Percentiles rank a stretch among this genome's conserved stretches.
Conservation (phyloP, 1,140 invertebrate species). For the Pogonomyrmex californicus region DNA sequence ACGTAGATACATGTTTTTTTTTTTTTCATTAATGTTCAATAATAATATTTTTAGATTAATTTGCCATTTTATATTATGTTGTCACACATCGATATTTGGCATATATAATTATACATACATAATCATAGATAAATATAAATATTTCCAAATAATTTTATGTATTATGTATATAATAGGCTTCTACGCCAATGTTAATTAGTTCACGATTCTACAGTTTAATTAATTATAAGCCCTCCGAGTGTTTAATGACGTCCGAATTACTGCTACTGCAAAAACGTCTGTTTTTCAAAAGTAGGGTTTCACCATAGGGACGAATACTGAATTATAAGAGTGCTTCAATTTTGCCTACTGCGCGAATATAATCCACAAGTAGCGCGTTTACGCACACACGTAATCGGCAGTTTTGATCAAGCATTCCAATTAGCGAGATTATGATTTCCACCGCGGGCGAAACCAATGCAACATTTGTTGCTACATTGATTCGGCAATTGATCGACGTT, state of each 20-base stretch:
- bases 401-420: slow-evolving; percentile 51
- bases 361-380: slow-evolving; percentile 6
- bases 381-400: neutral
- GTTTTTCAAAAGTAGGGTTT: neutral
- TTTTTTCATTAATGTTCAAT: slow-evolving; percentile 1
- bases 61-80: neutral
- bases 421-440: slow-evolving; percentile 44
- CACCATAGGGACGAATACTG: neutral
- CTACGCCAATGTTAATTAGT: neutral
- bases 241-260: neutral
- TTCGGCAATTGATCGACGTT: slow-evolving; percentile 45
- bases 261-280: neutral
- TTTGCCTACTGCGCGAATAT: neutral
- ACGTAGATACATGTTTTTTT: no score
- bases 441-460: neutral
- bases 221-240: neutral
- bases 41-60: neutral
- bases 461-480: slow-evolving; percentile 51
- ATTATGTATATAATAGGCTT: neutral
- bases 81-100: neutral
- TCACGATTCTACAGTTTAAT: neutral
- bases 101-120: neutral
- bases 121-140: neutral
- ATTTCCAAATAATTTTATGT: neutral
- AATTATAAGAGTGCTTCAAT: neutral